phyloP scores from a whole-genome alignment of 2,888 invertebrate species.

The Pherbina coryleti region DNA sequence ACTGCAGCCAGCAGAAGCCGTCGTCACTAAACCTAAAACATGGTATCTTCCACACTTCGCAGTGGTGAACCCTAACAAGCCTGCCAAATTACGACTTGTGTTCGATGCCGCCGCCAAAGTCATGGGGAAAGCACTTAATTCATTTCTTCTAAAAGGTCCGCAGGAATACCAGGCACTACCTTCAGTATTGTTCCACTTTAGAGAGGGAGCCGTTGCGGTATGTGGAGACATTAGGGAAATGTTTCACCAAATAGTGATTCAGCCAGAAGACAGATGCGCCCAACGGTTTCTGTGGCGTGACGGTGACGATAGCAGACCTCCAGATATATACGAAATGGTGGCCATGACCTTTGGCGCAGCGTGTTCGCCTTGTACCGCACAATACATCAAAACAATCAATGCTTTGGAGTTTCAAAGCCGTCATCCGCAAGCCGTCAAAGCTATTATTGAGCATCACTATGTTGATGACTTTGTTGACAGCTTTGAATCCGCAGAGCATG shows the following conservation, averaged over 20 bases:
- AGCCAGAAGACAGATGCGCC: constrained; percentile 54
- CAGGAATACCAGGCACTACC: constrained; percentile 57
- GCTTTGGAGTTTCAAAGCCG: too few species aligned
- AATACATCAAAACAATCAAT: too few species aligned
- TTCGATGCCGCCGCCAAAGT: constrained; percentile 57
- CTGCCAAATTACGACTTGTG: constrained; percentile 54
- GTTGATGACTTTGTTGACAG: too few species aligned
- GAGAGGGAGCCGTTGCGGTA: constrained; percentile 57
- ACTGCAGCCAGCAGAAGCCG: constrained; percentile 12
- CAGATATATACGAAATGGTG: constrained; percentile 44
- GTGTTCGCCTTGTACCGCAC: constrained; percentile 46
- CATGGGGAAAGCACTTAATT: constrained; percentile 45
- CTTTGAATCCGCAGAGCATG: too few species aligned
- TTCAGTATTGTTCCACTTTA: constrained; percentile 61
- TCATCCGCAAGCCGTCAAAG: too few species aligned
- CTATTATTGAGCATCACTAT: too few species aligned
- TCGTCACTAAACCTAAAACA: constrained; percentile 13
- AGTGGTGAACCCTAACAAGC: constrained; percentile 55
- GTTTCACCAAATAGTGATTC: constrained; percentile 53
- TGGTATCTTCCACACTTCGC: constrained; percentile 58
- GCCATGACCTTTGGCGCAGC: constrained; percentile 51
- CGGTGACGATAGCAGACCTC: constrained; percentile 1
- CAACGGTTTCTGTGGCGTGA: constrained; percentile 58
- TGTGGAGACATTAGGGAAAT: constrained; percentile 55
- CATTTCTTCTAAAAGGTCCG: constrained; percentile 51